Evolutionary conservation across 2,797 vertebrate species (phyloP), one percentile per base, ranked within the genome.

Genomic region (Mus caroli): DNA sequence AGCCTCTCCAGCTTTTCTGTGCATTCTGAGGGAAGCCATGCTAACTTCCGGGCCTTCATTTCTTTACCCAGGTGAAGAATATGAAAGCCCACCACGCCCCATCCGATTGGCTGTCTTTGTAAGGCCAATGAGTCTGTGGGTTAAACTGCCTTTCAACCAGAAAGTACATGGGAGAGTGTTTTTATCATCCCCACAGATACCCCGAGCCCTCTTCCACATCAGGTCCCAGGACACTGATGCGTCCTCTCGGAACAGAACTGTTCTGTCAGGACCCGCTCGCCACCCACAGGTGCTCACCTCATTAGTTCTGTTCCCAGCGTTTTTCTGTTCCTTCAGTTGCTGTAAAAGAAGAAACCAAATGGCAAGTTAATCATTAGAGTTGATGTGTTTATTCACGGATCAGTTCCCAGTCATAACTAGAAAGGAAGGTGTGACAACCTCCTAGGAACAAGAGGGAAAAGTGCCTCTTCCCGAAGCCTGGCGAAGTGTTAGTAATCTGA

Each of bases 311-410:
- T 98, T 99, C 58, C 99, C 99, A 0, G 99, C 98, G 0, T 99
- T 99, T 93, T 99, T 99, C 98, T 99, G 99, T 97, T 99, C 99
- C 96, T 99, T 99, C 93, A 99, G 98, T 99, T 99, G 99, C 99
- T 99, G 96, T 24, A 98, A 98, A 97, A 98, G 91, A 62, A 96
- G 84, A 96, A 94, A 34, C 20, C 2, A 77, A 94, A 94, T 0
- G 24, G 3, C 50, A 86, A 3, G 24, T 14, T 64, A 64, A 87
- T n/a, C 6, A 3, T 67, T n/a, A 52, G 52, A 60, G 76, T 15
- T 34, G 10, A 77, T 54, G 7, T n/a, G 73, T 94, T 71, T 77
- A 64, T 79, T 54, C 95, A 82, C 6, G 64, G 90, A 52, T 50
- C 4, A 88, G 69, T 58, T 14, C 52, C 50, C 67, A 64, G 46